phyloP scores from a whole-genome alignment of 2,888 invertebrate genomes.

The Thysanoteuthis rhombus region DNA sequence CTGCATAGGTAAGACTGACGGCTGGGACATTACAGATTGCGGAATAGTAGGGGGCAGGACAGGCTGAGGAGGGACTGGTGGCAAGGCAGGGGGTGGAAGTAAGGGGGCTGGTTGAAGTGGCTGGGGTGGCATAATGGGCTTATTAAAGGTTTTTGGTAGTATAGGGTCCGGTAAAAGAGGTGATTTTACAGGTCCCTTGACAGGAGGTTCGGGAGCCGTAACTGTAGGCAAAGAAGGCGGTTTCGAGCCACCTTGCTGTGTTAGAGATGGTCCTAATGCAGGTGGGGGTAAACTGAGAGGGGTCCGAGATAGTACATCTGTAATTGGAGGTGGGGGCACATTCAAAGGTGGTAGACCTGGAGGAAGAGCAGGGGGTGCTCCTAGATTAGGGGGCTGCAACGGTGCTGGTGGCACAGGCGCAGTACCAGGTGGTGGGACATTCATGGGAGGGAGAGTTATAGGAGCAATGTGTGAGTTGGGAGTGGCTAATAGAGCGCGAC shows the following conservation, averaged over 20 bases:
- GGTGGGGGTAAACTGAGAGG: slow-evolving; percentile 39
- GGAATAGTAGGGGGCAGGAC: background rate
- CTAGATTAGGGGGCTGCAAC: slow-evolving; percentile 25
- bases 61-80: slow-evolving; percentile 16
- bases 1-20: background rate
- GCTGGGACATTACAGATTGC: background rate
- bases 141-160: background rate
- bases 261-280: slow-evolving; percentile 33
- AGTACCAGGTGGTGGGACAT: slow-evolving; percentile 37
- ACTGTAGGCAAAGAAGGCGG: slow-evolving; percentile 31
- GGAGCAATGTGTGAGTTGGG: slow-evolving; percentile 17
- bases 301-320: slow-evolving; percentile 38
- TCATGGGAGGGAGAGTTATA: slow-evolving; percentile 33
- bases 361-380: slow-evolving; percentile 36
- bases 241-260: slow-evolving; percentile 29
- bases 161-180: background rate
- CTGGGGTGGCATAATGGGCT: slow-evolving; percentile 12
- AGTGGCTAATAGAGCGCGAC: background rate
- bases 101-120: background rate
- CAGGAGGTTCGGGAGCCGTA: background rate
- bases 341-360: slow-evolving; percentile 34
- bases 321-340: slow-evolving; percentile 34
- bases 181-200: background rate
- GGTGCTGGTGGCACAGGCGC: slow-evolving; percentile 32
- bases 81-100: slow-evolving; percentile 13